phyloP scores from a whole-genome alignment of 1,140 invertebrate species.

The Diorhabda elongata region DNA sequence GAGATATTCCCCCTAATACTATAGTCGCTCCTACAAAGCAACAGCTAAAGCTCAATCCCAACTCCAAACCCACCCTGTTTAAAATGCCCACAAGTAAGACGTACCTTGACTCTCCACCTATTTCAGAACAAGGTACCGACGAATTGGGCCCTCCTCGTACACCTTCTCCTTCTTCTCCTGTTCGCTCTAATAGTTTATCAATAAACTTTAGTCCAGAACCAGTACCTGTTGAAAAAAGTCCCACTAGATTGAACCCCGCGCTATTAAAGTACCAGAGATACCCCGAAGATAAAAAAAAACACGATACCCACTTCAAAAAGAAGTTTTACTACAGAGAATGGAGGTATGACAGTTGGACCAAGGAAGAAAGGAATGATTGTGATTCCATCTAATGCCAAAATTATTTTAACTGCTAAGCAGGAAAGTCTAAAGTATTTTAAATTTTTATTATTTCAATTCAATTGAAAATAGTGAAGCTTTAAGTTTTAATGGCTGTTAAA shows the following conservation, averaged over 20 bases:
- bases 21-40: slow-evolving; percentile 51
- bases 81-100: slow-evolving; percentile 45
- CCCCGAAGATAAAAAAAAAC: slow-evolving; percentile 50
- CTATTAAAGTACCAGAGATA: slow-evolving; percentile 62
- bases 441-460: too few relatives aligned
- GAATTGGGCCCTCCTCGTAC: slow-evolving; percentile 62
- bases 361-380: slow-evolving; percentile 28
- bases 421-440: not conserved
- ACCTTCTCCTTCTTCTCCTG: slow-evolving; percentile 61
- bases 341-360: slow-evolving; percentile 50
- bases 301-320: slow-evolving; percentile 71
- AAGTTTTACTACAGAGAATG: slow-evolving; percentile 70
- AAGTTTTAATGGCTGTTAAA: too few relatives aligned
- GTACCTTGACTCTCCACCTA: slow-evolving; percentile 50
- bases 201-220: slow-evolving; percentile 47
- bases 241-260: slow-evolving; percentile 45
- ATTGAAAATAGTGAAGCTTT: too few relatives aligned
- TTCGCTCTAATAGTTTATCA: slow-evolving; percentile 43
- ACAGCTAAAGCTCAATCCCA: slow-evolving; percentile 39
- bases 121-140: slow-evolving; percentile 46
- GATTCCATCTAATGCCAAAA: not conserved
- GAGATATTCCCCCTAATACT: slow-evolving; percentile 51
- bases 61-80: slow-evolving; percentile 44
- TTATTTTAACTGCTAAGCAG: not conserved
- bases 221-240: slow-evolving; percentile 33